Evolutionary conservation across 2,113 vertebrate species (phyloP), one percentile per base, ranked within the genome.

Genomic region (Eonycteris spelaea): DNA sequence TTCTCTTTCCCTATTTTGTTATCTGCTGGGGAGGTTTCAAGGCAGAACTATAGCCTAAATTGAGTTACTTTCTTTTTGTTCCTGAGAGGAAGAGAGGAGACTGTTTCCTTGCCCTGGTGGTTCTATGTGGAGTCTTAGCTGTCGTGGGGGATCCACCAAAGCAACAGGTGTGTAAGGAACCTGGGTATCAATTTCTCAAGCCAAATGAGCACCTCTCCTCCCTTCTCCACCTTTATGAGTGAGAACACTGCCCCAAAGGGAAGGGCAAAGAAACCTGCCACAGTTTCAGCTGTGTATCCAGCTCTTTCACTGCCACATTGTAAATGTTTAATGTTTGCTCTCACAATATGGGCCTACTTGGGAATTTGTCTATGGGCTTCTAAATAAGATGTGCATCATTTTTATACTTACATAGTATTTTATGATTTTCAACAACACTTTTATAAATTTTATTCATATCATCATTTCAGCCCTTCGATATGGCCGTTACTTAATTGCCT

Each of bases 61-160:
- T 43, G 53, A 16, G 38, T 30, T 70, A 21, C 38, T 82, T 90
- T 88, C 70, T 21, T 59, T 59, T 86, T 71, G 48, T 87, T 70
- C 14, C 65, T 5, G 30, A n/a, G 33, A 43, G 1, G 12, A 51
- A 0, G 0, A 26, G 15, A 4, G 0, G 67, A 45, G 59, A 6
- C 30, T 59, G 3, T 86, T 63, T 75, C 45, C 13, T 77, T 65
- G 48, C 78, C 30, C 5, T 21, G 45, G 67, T 55, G 55, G 26
- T 16, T 71, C 18, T 48, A 1, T 21, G 3, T 85, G 9, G 51
- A 53, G 22, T 48, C 28, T 79, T n/a, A n/a, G 10, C 28, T 45
- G 11, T 75, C n/a, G 79, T 7, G 0, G 24, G 24, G 45, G 15
- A 40, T 8, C 18, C 22, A 5, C 1, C 26, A 18, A 63, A 85